phyloP scores from a whole-genome alignment of 1,140 invertebrate species.

The Drosophila miranda region DNA sequence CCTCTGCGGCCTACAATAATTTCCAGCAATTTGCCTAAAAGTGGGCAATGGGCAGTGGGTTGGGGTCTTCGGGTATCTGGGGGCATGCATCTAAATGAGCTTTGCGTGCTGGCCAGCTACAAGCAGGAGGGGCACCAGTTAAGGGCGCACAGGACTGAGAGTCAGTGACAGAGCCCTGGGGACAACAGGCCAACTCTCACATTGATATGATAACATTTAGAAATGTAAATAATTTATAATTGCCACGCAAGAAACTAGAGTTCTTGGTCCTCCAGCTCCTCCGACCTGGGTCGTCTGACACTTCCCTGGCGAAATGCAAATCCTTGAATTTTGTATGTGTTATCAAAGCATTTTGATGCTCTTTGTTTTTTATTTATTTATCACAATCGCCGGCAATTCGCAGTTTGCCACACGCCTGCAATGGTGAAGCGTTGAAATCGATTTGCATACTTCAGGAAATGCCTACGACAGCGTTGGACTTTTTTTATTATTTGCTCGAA shows the following conservation, averaged over 20 bases:
- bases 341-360: constrained; percentile 51
- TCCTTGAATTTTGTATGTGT: constrained; percentile 55
- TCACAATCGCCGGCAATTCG: constrained; percentile 54
- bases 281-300: too few relatives aligned
- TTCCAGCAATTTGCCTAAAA: constrained; percentile 75
- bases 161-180: constrained; percentile 23
- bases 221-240: constrained; percentile 73
- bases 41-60: constrained; percentile 52
- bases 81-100: constrained; percentile 77
- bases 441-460: constrained; percentile 73
- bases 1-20: constrained; percentile 40
- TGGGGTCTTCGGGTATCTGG: constrained; percentile 49
- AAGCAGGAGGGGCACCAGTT: background rate
- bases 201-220: constrained; percentile 58
- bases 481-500: constrained; percentile 16
- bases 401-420: constrained; percentile 37
- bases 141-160: background rate
- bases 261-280: background rate
- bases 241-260: constrained; percentile 56
- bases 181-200: constrained; percentile 31
- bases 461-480: constrained; percentile 66
- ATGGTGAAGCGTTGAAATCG: constrained; percentile 55
- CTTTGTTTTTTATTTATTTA: constrained; percentile 43
- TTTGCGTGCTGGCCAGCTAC: constrained; percentile 55
- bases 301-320: constrained; percentile 48